These are phyloP conservation scores for Heliconius melpomene DNA, from an alignment of 1,140 invertebrate genomes.

Conservation along the genomic window DNA sequence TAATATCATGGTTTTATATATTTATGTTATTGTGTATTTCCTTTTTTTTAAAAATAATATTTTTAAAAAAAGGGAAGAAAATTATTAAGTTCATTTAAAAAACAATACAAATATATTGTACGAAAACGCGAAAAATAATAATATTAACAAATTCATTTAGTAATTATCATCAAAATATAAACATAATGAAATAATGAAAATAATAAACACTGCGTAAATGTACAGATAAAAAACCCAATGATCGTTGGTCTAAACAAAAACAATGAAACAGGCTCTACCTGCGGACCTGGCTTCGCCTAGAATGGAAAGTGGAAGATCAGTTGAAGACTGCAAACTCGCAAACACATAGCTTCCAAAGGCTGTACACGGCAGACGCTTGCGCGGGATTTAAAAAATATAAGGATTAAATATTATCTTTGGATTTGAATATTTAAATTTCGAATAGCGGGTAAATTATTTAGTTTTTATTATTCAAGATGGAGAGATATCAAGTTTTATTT, in stretches of 20 bases:
- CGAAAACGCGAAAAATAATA: not conserved
- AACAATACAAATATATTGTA: not conserved
- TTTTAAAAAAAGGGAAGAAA: too few relatives aligned
- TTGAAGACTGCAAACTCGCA: slow-evolving; percentile 28
- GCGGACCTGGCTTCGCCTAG: slow-evolving; percentile 19
- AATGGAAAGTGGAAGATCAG: slow-evolving; percentile 39
- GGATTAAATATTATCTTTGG: slow-evolving; percentile 15
- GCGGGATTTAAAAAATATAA: slow-evolving; percentile 14
- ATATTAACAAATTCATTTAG: not conserved
- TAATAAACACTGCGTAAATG: not conserved
- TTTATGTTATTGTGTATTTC: too few relatives aligned
- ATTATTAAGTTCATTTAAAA: too few relatives aligned
- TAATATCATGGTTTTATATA: too few relatives aligned
- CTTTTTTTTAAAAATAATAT: too few relatives aligned
- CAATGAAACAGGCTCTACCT: slow-evolving; percentile 28
- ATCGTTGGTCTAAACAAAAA: slow-evolving; percentile 21
- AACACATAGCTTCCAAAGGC: slow-evolving; percentile 39
- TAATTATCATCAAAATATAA: too few relatives aligned
- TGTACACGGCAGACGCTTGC: slow-evolving; percentile 35
- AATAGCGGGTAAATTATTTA: slow-evolving; percentile 4
- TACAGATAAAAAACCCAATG: not conserved
- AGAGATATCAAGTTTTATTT: slow-evolving; percentile 56
- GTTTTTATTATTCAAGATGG: slow-evolving; percentile 48
- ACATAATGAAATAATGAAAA: not conserved
- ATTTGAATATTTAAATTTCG: slow-evolving; percentile 16